phyloP scores from a whole-genome alignment of 2,888 invertebrate species.

The Drosophila anomalata region DNA sequence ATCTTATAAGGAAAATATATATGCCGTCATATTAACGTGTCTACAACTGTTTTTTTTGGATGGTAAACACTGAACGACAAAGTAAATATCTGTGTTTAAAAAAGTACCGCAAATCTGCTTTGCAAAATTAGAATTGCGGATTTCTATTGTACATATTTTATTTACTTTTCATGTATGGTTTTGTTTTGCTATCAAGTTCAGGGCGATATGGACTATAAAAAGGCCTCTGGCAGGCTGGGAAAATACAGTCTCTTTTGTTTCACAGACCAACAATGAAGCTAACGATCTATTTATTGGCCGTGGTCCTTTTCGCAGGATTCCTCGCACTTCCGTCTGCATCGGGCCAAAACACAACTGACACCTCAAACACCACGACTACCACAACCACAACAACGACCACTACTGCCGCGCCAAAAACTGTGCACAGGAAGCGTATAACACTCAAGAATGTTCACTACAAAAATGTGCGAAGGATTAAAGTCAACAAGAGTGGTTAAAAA shows the following conservation, averaged over 20 bases:
- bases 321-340: constrained; percentile 12
- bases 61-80: constrained; percentile 9
- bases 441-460: neutral
- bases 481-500: constrained; percentile 20
- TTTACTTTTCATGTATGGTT: constrained; percentile 14
- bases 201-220: constrained; percentile 13
- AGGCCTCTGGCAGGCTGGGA: neutral
- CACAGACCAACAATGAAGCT: constrained; percentile 22
- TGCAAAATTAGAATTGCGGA: constrained; percentile 19
- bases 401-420: constrained; percentile 7
- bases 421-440: constrained; percentile 22
- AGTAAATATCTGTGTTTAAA: constrained; percentile 5
- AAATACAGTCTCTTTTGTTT: constrained; percentile 8
- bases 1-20: constrained; percentile 40
- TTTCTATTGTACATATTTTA: constrained; percentile 15
- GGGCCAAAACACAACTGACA: constrained; percentile 11
- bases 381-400: constrained; percentile 17
- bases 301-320: constrained; percentile 27
- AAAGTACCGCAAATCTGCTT: constrained; percentile 4
- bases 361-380: neutral
- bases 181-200: constrained; percentile 6
- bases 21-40: constrained; percentile 34
- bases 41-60: constrained; percentile 17
- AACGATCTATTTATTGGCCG: constrained; percentile 23
- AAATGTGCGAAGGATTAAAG: constrained; percentile 4